Conservation (phyloP, 2,888 invertebrate genomes). For the Drosophila histrio region DNA sequence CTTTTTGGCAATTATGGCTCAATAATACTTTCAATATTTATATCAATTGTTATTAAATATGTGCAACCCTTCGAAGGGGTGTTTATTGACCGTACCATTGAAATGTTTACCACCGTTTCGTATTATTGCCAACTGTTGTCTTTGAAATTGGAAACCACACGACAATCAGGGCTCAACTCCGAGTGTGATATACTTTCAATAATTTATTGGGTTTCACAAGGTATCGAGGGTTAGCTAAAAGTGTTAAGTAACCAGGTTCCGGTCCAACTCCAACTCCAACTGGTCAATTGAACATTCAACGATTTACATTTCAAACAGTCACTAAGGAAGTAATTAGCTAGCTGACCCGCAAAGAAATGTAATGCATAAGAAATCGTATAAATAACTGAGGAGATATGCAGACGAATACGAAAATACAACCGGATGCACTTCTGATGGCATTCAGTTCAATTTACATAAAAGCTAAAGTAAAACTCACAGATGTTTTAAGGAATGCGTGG, state of each 20-base stretch:
- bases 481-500: conserved; percentile 27
- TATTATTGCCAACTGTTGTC: conserved; percentile 28
- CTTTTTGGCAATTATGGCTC: conserved; percentile 54
- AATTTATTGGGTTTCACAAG: conserved; percentile 67
- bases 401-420: conserved; percentile 16
- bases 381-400: conserved; percentile 38
- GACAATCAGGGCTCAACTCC: conserved; percentile 62
- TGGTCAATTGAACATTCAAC: conserved; percentile 35
- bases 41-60: conserved; percentile 80
- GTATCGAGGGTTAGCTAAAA: conserved; percentile 33
- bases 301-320: conserved; percentile 49
- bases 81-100: conserved; percentile 33
- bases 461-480: conserved; percentile 15
- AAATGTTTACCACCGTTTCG: conserved; percentile 24
- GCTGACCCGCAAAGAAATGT: conserved; percentile 17
- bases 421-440: conserved; percentile 51
- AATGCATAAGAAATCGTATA: conserved; percentile 66
- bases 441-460: conserved; percentile 52
- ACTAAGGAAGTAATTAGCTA: conserved; percentile 61
- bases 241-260: conserved; percentile 66
- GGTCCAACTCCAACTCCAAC: conserved; percentile 41
- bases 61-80: conserved; percentile 48
- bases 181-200: conserved; percentile 22
- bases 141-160: conserved; percentile 62
- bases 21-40: conserved; percentile 79